Evolutionary conservation across 2,888 invertebrate species (phyloP).

Genomic region (Ichneumoninae sp.): DNA sequence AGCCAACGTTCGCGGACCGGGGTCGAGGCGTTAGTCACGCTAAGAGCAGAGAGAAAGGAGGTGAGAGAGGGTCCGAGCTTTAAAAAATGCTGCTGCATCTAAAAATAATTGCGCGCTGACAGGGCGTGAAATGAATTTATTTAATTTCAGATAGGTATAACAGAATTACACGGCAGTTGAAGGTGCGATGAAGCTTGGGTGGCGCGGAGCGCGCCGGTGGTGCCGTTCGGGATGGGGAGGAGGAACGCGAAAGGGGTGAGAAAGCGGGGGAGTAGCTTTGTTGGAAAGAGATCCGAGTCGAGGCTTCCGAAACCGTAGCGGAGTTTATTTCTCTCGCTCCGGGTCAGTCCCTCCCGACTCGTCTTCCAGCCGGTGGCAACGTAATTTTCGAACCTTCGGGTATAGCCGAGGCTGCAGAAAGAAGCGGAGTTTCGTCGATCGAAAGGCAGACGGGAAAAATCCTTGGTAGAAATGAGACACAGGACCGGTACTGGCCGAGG

Average conservation of each 20-base stretch:
- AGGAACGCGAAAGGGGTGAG: constrained; percentile 28
- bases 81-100: constrained; percentile 82
- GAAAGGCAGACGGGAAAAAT: constrained; percentile 44
- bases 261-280: constrained; percentile 18
- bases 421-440: constrained; percentile 54
- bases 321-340: not conserved
- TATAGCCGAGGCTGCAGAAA: constrained; percentile 28
- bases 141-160: constrained; percentile 84
- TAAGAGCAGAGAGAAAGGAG: constrained; percentile 32
- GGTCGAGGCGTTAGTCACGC: constrained; percentile 80
- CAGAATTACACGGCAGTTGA: constrained; percentile 84
- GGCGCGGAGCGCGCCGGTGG: constrained; percentile 68
- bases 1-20: constrained; percentile 61
- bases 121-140: constrained; percentile 85
- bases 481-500: not conserved
- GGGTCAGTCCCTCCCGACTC: not conserved
- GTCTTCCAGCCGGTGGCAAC: constrained; percentile 40
- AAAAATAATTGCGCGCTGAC: constrained; percentile 84
- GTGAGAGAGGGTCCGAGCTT: constrained; percentile 70
- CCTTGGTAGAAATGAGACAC: not conserved
- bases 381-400: constrained; percentile 40
- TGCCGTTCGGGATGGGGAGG: constrained; percentile 63
- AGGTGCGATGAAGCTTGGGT: constrained; percentile 81
- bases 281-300: constrained; percentile 5
- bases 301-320: not conserved